Conservation (phyloP, 2,113 vertebrate genomes). For the Nymphicus hollandicus region DNA sequence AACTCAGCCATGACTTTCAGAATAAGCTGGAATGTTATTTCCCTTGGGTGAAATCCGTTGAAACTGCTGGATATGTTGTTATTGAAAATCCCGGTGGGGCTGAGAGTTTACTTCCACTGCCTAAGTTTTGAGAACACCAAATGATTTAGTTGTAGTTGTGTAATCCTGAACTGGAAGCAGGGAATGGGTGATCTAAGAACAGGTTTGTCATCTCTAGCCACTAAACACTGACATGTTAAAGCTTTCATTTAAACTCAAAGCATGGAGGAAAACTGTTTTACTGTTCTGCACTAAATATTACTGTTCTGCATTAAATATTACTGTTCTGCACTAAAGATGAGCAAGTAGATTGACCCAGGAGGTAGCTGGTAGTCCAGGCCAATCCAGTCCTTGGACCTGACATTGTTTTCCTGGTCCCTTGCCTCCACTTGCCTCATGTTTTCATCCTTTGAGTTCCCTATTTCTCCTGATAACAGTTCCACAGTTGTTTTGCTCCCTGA, state of each 20-base stretch:
- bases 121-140: neutral
- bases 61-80: neutral
- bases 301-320: neutral
- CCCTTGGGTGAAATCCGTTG: neutral
- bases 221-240: neutral
- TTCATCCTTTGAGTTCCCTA: neutral
- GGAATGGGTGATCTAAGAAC: neutral
- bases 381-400: neutral
- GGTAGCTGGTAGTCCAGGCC: neutral
- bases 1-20: neutral
- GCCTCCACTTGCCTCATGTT: neutral
- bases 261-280: neutral
- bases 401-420: neutral
- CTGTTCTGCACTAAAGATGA: neutral
- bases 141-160: neutral
- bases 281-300: neutral
- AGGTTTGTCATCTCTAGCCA: neutral
- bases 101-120: neutral
- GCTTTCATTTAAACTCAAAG: neutral
- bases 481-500: constrained; percentile 35
- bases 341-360: rapidly evolving
- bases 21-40: neutral
- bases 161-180: neutral
- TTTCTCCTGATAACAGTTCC: constrained; percentile 47
- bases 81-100: neutral